Evolutionary conservation across 1,140 invertebrate species (phyloP).

Genomic region (Popillia japonica): DNA sequence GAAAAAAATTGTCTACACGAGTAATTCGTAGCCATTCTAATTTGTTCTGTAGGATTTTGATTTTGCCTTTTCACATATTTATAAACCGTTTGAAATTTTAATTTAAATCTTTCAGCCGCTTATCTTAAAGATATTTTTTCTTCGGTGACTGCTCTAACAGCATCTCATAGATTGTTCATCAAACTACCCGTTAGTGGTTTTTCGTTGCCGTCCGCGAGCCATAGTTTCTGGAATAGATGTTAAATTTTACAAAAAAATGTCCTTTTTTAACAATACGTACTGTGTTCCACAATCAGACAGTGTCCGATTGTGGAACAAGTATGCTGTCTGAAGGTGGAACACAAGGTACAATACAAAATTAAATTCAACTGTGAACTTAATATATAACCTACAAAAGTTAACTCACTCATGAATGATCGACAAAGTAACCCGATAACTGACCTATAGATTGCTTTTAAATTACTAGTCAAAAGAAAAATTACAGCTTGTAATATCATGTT

Average conservation of each 20-base stretch:
- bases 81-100: neutral
- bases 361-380: neutral
- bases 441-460: too few species aligned
- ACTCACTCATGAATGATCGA: too few species aligned
- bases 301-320: neutral
- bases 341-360: neutral
- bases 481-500: too few species aligned
- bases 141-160: neutral
- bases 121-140: neutral
- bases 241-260: too few species aligned
- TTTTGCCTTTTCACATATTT: neutral
- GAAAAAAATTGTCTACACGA: neutral
- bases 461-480: too few species aligned
- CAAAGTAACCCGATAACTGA: too few species aligned
- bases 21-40: neutral
- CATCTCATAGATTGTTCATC: neutral
- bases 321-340: neutral
- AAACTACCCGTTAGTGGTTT: neutral
- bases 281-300: too few species aligned
- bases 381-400: neutral
- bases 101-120: neutral
- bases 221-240: too few species aligned
- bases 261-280: too few species aligned
- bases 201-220: neutral
- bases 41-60: neutral